Conservation (phyloP, 2,888 invertebrate genomes). For the Trissonchulus latispiculum region DNA sequence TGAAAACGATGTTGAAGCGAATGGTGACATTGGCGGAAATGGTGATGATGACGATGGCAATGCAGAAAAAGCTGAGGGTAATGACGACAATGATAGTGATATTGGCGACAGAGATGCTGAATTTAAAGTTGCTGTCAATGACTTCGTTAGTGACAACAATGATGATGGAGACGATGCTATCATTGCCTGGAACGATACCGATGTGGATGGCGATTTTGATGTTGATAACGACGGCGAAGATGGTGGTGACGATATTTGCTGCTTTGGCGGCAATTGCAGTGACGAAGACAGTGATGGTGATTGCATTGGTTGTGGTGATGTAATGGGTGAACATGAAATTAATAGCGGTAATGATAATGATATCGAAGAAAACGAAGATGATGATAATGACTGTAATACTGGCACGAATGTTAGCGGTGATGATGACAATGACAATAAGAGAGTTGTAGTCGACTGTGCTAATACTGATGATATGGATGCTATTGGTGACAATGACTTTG, state of each 20-base stretch:
- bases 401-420: neutral
- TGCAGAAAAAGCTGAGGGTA: too few species aligned
- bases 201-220: conserved; percentile 4
- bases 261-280: too few species aligned
- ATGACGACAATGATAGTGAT: too few species aligned
- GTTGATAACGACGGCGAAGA: conserved; percentile 1
- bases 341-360: conserved; percentile 4
- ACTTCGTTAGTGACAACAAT: too few species aligned
- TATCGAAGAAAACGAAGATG: neutral
- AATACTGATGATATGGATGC: neutral
- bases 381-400: neutral
- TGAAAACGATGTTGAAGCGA: too few species aligned
- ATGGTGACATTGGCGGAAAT: too few species aligned
- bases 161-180: too few species aligned
- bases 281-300: conserved; percentile 1
- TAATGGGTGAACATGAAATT: neutral
- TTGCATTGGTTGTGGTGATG: neutral
- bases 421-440: conserved; percentile 1
- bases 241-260: neutral
- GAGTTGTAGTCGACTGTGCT: neutral
- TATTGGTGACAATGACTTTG: neutral
- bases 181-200: too few species aligned
- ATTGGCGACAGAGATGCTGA: too few species aligned
- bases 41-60: too few species aligned
- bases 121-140: too few species aligned